Evolutionary conservation across 2,888 invertebrate genomes (phyloP).

Genomic region (Andrena dorsata): DNA sequence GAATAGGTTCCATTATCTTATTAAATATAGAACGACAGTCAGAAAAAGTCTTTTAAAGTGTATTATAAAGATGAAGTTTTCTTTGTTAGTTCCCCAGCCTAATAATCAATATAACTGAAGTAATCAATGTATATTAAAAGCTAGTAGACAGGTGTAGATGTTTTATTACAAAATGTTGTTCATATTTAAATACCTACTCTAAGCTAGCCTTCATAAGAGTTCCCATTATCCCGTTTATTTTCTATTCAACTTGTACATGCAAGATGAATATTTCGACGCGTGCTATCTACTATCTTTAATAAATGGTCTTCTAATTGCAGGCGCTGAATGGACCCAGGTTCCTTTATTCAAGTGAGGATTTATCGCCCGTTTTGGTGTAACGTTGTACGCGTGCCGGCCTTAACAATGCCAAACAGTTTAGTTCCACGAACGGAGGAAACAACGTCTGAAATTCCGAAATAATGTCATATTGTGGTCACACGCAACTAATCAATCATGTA

Average conservation of each 20-base stretch:
- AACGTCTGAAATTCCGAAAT: conserved; percentile 8
- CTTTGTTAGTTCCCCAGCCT: no score
- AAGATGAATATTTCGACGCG: conserved; percentile 15
- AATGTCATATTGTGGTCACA: background rate
- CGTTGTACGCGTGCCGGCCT: background rate
- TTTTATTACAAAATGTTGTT: background rate
- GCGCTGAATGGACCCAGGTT: conserved; percentile 6
- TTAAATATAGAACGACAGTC: no score
- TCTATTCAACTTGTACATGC: background rate
- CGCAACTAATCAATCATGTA: background rate
- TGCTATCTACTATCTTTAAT: background rate
- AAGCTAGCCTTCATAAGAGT: background rate
- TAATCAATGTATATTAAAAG: no score
- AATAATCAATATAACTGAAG: no score
- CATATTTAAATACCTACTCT: background rate
- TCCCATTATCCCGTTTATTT: background rate
- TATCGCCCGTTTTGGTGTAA: conserved; percentile 7
- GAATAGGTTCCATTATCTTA: no score
- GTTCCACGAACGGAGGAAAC: background rate
- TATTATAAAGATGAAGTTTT: no score
- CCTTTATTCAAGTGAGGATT: conserved; percentile 18
- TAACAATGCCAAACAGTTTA: background rate
- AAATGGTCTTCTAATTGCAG: conserved; percentile 5
- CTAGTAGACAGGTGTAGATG: background rate
- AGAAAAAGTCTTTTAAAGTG: no score